A percentile compares a stretch with the other conserved stretches of the same genome.
These are phyloP conservation scores for Climacteris rufus DNA, from an alignment of 2,113 vertebrate genomes.

Conservation along the genomic window DNA sequence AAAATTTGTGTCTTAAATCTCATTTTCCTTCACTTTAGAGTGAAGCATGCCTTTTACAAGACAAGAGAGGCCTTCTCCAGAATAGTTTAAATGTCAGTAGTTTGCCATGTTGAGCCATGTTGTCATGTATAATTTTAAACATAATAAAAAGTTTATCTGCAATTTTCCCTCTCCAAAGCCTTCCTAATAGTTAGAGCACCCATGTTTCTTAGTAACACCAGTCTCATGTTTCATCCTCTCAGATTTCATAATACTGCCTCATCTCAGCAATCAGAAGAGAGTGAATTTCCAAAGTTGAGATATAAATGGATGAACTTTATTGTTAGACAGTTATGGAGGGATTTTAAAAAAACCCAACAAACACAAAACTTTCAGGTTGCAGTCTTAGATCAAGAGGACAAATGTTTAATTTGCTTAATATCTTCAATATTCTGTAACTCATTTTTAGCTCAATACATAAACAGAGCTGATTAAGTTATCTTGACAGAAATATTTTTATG, in stretches of 20 bases:
- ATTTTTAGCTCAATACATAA: conserved; percentile 22
- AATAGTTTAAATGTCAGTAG: neutral
- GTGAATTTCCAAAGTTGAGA: neutral
- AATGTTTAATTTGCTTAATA: neutral
- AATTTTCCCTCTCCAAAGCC: neutral
- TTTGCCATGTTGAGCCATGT: neutral
- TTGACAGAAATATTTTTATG: conserved; percentile 69
- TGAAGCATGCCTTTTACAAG: neutral
- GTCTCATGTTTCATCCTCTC: neutral
- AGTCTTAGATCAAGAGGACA: neutral
- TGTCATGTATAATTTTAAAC: neutral
- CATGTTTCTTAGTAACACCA: neutral
- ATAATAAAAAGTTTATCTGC: neutral
- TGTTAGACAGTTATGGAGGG: neutral
- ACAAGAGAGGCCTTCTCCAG: neutral
- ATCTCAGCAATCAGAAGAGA: neutral
- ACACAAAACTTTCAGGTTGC: neutral
- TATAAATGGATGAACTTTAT: neutral
- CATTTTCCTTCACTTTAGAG: neutral
- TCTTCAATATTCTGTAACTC: neutral
- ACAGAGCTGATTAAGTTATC: conserved; percentile 63
- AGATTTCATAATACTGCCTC: neutral
- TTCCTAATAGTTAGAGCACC: neutral
- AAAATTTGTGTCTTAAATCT: neutral
- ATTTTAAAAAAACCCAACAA: neutral